phyloP scores from a whole-genome alignment of 1,140 invertebrate species.

The Yoshiicerus persimilis region DNA sequence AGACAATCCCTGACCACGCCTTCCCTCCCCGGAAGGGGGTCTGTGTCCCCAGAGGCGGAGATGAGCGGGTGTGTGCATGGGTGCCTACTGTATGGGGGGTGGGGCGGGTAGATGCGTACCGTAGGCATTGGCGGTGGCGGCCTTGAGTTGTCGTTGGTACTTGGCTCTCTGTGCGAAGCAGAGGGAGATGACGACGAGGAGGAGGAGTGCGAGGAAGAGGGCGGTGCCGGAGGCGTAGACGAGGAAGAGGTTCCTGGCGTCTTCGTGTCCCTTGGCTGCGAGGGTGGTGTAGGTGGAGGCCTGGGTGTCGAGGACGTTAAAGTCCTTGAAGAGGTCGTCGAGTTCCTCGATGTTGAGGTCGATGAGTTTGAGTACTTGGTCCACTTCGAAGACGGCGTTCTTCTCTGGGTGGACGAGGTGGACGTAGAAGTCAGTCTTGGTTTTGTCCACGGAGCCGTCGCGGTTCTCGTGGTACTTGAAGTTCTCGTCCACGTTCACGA shows the following conservation, averaged over 20 bases:
- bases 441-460: slow-evolving; percentile 89
- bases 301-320: slow-evolving; percentile 85
- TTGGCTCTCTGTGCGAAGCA: slow-evolving; percentile 79
- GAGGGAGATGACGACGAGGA: slow-evolving; percentile 74
- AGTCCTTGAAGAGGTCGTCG: slow-evolving; percentile 86
- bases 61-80: no score
- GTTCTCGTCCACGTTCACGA: slow-evolving; percentile 88
- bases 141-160: slow-evolving; percentile 84
- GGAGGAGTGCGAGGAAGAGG: slow-evolving; percentile 72
- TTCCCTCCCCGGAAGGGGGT: no score
- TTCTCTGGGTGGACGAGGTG: slow-evolving; percentile 87
- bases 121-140: slow-evolving; percentile 88
- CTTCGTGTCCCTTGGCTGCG: slow-evolving; percentile 58
- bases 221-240: slow-evolving; percentile 79
- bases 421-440: slow-evolving; percentile 89
- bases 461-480: slow-evolving; percentile 86
- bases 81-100: background rate
- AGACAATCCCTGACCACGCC: no score
- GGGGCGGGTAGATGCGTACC: slow-evolving; percentile 61
- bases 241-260: slow-evolving; percentile 59
- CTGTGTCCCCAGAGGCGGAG: no score
- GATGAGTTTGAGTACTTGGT: slow-evolving; percentile 77
- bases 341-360: slow-evolving; percentile 89
- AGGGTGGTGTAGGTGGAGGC: slow-evolving; percentile 59
- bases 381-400: slow-evolving; percentile 65